A percentile compares a stretch with the other conserved stretches of the same genome.
phyloP scores from a whole-genome alignment of 37 sponge, comb jelly and placozoan genomes.

The Haliclona indistincta region DNA sequence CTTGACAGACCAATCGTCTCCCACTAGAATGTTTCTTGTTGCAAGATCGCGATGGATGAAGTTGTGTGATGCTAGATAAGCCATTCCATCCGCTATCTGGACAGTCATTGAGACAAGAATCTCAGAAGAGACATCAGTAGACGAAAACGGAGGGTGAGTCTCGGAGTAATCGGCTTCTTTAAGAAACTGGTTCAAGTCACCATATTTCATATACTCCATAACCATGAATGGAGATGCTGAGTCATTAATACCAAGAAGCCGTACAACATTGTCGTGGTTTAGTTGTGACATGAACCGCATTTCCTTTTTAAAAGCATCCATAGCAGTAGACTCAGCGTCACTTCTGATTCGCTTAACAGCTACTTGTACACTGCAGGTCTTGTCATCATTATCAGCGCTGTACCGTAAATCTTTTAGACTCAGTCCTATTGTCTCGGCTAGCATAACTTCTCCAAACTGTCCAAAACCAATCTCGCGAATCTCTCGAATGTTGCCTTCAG shows the following conservation, averaged over 20 bases:
- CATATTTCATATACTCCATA: conserved; percentile 81
- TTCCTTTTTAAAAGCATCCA: conserved; percentile 56
- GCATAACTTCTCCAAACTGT: conserved; percentile 59
- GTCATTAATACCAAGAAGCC: conserved; percentile 43
- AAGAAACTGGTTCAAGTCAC: conserved; percentile 35
- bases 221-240: conserved; percentile 51
- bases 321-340: conserved; percentile 23
- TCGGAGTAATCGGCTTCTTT: background rate
- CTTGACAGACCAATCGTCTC: conserved; percentile 51
- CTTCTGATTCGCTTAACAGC: conserved; percentile 64
- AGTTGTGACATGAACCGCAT: conserved; percentile 66
- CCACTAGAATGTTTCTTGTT: conserved; percentile 71
- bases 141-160: background rate
- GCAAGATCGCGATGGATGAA: conserved; percentile 77
- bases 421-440: conserved; percentile 44
- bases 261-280: conserved; percentile 52
- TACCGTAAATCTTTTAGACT: conserved; percentile 45
- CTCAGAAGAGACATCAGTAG: background rate
- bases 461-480: conserved; percentile 42
- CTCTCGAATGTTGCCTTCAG: conserved; percentile 9
- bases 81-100: conserved; percentile 72
- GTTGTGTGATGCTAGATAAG: conserved; percentile 54
- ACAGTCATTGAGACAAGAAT: conserved; percentile 44
- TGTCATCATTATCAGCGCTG: conserved; percentile 20
- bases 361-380: conserved; percentile 37